phyloP scores from a whole-genome alignment of 1,140 invertebrate genomes.

The Eupeodes corollae region DNA sequence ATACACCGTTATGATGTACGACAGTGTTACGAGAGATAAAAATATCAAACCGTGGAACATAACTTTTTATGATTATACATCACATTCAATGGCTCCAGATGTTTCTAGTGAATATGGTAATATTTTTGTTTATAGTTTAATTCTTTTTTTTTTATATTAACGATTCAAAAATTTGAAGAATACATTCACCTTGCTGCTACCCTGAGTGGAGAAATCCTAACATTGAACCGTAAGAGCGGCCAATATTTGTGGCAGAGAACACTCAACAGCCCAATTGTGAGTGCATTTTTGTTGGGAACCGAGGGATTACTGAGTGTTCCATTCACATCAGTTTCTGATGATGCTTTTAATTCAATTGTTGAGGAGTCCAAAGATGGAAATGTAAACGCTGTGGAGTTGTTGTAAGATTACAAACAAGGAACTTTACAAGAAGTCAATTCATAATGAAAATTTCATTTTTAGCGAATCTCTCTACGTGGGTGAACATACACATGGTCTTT shows the following conservation, averaged over 20 bases:
- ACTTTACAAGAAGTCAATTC: background rate
- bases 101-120: slow-evolving; percentile 72
- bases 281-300: slow-evolving; percentile 70
- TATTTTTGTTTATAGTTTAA: slow-evolving; percentile 3
- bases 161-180: slow-evolving; percentile 42
- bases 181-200: slow-evolving; percentile 80
- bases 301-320: slow-evolving; percentile 74
- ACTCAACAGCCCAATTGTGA: slow-evolving; percentile 81
- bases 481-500: slow-evolving; percentile 71
- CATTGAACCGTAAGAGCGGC: slow-evolving; percentile 60
- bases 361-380: slow-evolving; percentile 48
- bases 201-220: slow-evolving; percentile 74
- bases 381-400: slow-evolving; percentile 59
- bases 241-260: slow-evolving; percentile 76
- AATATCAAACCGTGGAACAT: slow-evolving; percentile 83
- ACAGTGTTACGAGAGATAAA: slow-evolving; percentile 60
- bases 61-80: slow-evolving; percentile 82
- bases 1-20: slow-evolving; percentile 91
- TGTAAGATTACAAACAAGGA: slow-evolving; percentile 44
- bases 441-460: slow-evolving; percentile 26
- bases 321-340: slow-evolving; percentile 80
- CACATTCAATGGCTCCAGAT: slow-evolving; percentile 60
- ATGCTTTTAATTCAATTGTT: slow-evolving; percentile 64
- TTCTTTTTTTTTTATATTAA: background rate
- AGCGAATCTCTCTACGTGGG: slow-evolving; percentile 90